Conservation (phyloP, 1,140 invertebrate genomes). For the Lineus longissimus region DNA sequence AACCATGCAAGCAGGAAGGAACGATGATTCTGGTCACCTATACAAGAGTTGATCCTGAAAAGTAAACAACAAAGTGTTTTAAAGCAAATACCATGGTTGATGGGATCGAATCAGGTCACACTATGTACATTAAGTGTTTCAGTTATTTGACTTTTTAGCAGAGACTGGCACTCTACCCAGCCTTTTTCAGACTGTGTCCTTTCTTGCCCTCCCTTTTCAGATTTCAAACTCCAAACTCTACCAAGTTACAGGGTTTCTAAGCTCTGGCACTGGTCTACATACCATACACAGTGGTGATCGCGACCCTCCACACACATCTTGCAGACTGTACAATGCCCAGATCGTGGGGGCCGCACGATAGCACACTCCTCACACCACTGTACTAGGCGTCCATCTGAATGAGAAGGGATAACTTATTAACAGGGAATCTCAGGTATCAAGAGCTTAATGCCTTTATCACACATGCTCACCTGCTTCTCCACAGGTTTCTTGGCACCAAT, state of each 20-base stretch:
- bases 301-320: constrained; percentile 77
- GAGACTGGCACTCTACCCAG: too few relatives aligned
- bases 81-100: too few relatives aligned
- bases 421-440: too few relatives aligned
- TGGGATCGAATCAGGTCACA: background rate
- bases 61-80: constrained; percentile 6
- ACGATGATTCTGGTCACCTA: constrained; percentile 41
- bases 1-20: constrained; percentile 29
- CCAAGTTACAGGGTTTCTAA: too few relatives aligned
- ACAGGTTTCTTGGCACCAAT: too few relatives aligned
- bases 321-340: constrained; percentile 85
- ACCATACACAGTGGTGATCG: constrained; percentile 88
- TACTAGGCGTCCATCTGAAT: constrained; percentile 30
- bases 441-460: too few relatives aligned
- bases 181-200: too few relatives aligned
- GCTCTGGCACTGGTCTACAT: constrained; percentile 16
- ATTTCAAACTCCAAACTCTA: too few relatives aligned
- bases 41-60: constrained; percentile 45
- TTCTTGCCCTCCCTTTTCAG: too few relatives aligned
- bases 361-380: constrained; percentile 72
- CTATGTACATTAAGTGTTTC: background rate
- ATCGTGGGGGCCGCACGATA: constrained; percentile 76
- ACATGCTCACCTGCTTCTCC: too few relatives aligned
- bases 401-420: constrained; percentile 8
- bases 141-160: too few relatives aligned